These are phyloP conservation scores for Triplophysa bombifrons DNA, from an alignment of 2,797 vertebrate genomes.

Conservation along the genomic window DNA sequence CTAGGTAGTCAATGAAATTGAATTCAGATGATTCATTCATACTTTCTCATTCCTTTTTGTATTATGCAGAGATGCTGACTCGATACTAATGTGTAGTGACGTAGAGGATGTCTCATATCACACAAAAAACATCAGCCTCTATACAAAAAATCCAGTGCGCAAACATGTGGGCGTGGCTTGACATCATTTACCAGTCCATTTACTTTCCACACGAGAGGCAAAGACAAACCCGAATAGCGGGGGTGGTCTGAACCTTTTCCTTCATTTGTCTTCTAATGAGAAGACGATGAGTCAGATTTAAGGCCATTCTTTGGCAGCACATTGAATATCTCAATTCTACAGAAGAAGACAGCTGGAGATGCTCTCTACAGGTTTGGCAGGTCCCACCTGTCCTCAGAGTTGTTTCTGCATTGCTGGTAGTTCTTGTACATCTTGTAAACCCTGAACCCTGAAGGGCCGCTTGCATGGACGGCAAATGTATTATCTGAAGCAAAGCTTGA, in stretches of 20 bases:
- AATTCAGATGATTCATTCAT: background rate
- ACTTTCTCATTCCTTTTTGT: background rate
- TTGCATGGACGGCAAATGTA: background rate
- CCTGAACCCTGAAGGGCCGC: background rate
- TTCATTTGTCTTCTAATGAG: conserved; percentile 48
- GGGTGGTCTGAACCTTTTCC: conserved; percentile 3
- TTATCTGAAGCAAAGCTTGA: background rate
- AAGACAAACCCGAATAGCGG: conserved; percentile 14
- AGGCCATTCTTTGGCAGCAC: conserved; percentile 32
- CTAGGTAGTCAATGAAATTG: background rate
- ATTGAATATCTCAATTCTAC: conserved; percentile 63
- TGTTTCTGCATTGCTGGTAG: conserved; percentile 57
- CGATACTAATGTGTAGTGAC: background rate
- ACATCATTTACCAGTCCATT: conserved; percentile 27
- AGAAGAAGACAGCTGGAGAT: conserved; percentile 10
- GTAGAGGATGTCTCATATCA: background rate
- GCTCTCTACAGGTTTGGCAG: conserved; percentile 45
- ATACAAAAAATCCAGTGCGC: background rate
- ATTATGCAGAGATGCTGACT: background rate
- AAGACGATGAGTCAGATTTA: conserved; percentile 33
- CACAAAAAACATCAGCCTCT: background rate
- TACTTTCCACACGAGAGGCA: background rate
- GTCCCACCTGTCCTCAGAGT: conserved; percentile 53
- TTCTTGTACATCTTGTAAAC: conserved; percentile 11
- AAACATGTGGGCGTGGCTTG: background rate